Evolutionary conservation across 2,797 vertebrate genomes (phyloP).

Genomic region (Phoxinus dragarum): DNA sequence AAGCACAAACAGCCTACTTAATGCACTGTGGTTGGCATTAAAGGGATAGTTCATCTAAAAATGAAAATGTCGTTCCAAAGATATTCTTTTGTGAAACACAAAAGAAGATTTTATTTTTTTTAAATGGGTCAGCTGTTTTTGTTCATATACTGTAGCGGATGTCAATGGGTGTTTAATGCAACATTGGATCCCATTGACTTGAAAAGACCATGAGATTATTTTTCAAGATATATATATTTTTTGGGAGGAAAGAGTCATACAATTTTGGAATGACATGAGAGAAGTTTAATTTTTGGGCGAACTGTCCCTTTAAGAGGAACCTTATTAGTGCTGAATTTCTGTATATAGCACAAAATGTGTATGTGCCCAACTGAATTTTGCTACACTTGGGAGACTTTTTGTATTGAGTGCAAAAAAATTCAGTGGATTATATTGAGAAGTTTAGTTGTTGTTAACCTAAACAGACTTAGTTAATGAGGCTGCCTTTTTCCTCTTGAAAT

Average conservation of each 20-base stretch:
- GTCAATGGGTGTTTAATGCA: neutral
- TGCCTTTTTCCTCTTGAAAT: conserved; percentile 23
- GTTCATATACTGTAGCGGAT: neutral
- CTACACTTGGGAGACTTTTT: conserved; percentile 9
- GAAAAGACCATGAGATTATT: neutral
- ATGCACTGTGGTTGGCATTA: conserved; percentile 28
- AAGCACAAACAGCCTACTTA: conserved; percentile 36
- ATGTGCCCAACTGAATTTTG: conserved; percentile 26
- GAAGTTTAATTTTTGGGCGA: neutral
- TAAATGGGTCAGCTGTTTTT: neutral
- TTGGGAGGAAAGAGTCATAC: neutral
- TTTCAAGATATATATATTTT: neutral
- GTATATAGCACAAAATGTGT: conserved; percentile 51
- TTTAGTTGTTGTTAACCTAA: conserved; percentile 15
- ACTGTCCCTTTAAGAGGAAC: conserved; percentile 7
- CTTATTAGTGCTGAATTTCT: conserved; percentile 38
- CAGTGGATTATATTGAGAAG: neutral
- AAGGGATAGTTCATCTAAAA: neutral
- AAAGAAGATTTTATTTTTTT: neutral
- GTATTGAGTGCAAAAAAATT: neutral
- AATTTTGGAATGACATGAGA: neutral
- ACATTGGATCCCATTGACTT: neutral
- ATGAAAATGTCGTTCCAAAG: neutral
- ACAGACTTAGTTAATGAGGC: conserved; percentile 1
- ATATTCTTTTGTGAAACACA: neutral